Evolutionary conservation across 2,888 invertebrate genomes (phyloP).

Genomic region (Rhynchonema sp.): DNA sequence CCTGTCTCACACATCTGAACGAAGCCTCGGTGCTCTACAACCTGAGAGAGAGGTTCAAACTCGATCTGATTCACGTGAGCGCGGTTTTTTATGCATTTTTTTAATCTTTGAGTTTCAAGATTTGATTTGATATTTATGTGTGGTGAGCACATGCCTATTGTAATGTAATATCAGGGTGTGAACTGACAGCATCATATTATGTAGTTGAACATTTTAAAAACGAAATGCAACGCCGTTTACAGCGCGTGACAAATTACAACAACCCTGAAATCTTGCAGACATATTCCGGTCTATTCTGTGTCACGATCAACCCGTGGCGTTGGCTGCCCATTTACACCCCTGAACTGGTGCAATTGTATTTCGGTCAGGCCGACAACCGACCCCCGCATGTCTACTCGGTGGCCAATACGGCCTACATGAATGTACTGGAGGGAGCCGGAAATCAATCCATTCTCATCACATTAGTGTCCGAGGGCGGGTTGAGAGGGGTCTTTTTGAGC

Average conservation of each 20-base stretch:
- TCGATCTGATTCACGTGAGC: slow-evolving; percentile 1
- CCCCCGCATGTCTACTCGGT: slow-evolving; percentile 37
- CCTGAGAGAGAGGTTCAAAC: background rate
- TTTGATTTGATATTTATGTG: too few relatives aligned
- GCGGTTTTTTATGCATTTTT: background rate
- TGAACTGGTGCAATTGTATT: background rate
- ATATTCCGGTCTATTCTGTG: slow-evolving; percentile 24
- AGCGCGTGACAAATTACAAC: too few relatives aligned
- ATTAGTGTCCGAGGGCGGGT: too few relatives aligned
- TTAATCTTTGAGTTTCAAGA: background rate
- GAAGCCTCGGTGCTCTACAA: background rate
- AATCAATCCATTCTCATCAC: slow-evolving; percentile 28
- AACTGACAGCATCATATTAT: too few relatives aligned
- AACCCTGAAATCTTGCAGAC: too few relatives aligned
- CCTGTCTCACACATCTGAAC: background rate
- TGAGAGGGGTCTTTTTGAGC: too few relatives aligned
- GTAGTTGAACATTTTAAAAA: too few relatives aligned
- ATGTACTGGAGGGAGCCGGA: slow-evolving; percentile 29
- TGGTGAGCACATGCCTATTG: too few relatives aligned
- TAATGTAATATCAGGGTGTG: too few relatives aligned
- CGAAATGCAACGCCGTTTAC: too few relatives aligned
- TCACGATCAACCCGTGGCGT: slow-evolving; percentile 24
- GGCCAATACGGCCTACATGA: slow-evolving; percentile 35
- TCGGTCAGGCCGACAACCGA: slow-evolving; percentile 8
- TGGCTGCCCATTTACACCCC: slow-evolving; percentile 3